phyloP scores from a whole-genome alignment of 2,797 vertebrate genomes.

The Lepilemur septentrionalis region DNA sequence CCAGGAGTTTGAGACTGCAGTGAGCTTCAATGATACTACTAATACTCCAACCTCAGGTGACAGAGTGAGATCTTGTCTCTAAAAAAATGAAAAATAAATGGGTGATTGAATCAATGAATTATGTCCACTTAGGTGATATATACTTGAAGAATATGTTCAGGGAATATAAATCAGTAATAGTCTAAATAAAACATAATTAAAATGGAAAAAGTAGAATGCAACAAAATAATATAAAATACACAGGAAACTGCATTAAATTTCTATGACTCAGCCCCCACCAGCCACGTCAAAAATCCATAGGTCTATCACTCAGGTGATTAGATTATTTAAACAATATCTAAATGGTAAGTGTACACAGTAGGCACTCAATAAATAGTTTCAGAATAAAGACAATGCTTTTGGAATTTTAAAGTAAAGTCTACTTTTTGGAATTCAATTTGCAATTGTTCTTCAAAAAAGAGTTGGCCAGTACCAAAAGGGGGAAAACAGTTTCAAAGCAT shows the following conservation, averaged over 20 bases:
- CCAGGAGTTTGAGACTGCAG: not conserved
- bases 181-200: conserved; percentile 7
- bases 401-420: conserved; percentile 29
- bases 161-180: not conserved
- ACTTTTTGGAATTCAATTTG: not conserved
- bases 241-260: not conserved
- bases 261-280: not conserved
- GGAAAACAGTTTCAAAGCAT: not conserved
- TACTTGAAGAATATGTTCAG: not conserved
- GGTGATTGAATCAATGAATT: not conserved
- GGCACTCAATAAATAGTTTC: not conserved
- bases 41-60: not conserved
- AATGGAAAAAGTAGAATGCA: not conserved
- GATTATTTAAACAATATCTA: not conserved
- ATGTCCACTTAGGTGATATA: not conserved
- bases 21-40: not conserved
- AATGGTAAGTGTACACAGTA: not conserved
- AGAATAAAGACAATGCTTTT: not conserved
- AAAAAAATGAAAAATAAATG: not conserved
- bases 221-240: conserved; percentile 33
- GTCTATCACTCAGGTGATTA: not conserved
- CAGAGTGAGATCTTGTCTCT: not conserved
- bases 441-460: conserved; percentile 26
- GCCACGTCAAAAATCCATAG: not conserved
- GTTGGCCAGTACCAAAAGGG: not conserved